These are phyloP conservation scores for Phoenicopterus ruber DNA, from an alignment of 2,113 vertebrate genomes.

Conservation along the genomic window DNA sequence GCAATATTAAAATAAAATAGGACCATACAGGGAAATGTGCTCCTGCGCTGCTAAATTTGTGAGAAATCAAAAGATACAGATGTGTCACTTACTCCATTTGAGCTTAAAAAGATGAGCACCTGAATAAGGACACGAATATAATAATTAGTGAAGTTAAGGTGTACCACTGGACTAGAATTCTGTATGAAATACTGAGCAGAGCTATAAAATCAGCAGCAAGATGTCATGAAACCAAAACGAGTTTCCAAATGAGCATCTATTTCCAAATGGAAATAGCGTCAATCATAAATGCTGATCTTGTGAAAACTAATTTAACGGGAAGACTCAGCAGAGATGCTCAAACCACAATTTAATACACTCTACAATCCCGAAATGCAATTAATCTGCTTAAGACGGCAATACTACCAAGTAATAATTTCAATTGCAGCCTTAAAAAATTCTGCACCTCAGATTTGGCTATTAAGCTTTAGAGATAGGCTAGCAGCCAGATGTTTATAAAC, in stretches of 20 bases:
- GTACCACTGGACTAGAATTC: neutral
- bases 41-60: neutral
- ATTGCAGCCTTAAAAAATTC: neutral
- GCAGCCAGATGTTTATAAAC: constrained; percentile 66
- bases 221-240: neutral
- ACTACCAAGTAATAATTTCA: neutral
- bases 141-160: neutral
- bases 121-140: neutral
- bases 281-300: neutral
- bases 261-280: neutral
- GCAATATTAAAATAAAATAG: neutral
- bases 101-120: neutral
- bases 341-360: neutral
- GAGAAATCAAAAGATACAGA: neutral
- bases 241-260: neutral
- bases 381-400: neutral
- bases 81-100: neutral
- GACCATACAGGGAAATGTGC: neutral
- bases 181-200: neutral
- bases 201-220: neutral
- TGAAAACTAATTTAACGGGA: neutral
- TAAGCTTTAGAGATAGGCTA: constrained; percentile 29
- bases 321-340: neutral
- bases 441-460: constrained; percentile 22
- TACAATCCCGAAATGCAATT: neutral